Conservation (phyloP, 2,113 vertebrate species). For the Symphodus melops region DNA sequence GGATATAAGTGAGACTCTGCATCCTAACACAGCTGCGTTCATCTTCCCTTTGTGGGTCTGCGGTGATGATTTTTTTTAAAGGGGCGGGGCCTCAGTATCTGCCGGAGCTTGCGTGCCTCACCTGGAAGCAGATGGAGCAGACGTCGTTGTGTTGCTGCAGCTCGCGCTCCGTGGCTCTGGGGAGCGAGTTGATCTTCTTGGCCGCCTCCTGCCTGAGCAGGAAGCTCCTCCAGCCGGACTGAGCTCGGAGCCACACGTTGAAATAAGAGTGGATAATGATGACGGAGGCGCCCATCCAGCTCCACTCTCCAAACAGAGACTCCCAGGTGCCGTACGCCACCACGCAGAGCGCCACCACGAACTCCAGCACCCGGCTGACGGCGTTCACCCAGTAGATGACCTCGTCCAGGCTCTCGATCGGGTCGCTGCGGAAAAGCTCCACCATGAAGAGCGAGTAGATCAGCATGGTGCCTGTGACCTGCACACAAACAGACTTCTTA, state of each 20-base stretch:
- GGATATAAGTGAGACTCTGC: no score
- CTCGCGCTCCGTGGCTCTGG: conserved; percentile 81
- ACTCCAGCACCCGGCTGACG: conserved; percentile 88
- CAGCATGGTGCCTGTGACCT: conserved; percentile 89
- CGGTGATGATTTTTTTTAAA: no score
- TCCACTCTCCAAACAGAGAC: conserved; percentile 90
- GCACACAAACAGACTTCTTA: not conserved
- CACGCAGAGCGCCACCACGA: conserved; percentile 89
- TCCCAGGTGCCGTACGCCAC: conserved; percentile 90
- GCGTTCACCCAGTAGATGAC: conserved; percentile 89
- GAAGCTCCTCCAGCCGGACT: conserved; percentile 89
- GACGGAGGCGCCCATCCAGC: conserved; percentile 90
- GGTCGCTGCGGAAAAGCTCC: conserved; percentile 82
- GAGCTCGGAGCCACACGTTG: conserved; percentile 90
- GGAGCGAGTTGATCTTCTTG: conserved; percentile 87
- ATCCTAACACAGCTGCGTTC: no score
- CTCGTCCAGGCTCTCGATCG: conserved; percentile 87
- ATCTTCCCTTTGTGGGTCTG: no score
- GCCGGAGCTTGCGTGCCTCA: conserved; percentile 50
- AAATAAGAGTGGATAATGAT: conserved; percentile 91
- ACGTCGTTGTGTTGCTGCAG: conserved; percentile 84
- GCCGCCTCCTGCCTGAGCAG: conserved; percentile 86
- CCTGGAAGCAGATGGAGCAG: conserved; percentile 93
- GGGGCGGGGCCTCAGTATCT: not conserved
- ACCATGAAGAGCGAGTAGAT: conserved; percentile 89